Evolutionary conservation across 2,113 vertebrate genomes (phyloP).

Genomic region (Quiscalus mexicanus): DNA sequence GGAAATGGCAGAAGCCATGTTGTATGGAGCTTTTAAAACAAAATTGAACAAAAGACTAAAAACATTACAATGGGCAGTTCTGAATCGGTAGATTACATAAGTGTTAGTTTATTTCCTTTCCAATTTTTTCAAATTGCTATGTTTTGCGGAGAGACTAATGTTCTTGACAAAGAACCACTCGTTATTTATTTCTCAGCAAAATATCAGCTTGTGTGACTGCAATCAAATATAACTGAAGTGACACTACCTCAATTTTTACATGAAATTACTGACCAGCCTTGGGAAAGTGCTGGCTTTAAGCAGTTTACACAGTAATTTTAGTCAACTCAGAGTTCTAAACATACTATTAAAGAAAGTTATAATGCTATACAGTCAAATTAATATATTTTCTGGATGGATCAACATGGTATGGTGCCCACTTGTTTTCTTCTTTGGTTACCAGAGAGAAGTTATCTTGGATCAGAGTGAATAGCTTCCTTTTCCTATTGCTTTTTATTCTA

Average conservation of each 20-base stretch:
- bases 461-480: conserved; percentile 16
- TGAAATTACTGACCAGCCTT: not conserved
- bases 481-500: not conserved
- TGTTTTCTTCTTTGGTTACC: not conserved
- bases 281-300: not conserved
- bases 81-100: not conserved
- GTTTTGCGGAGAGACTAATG: not conserved
- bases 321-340: not conserved
- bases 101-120: not conserved
- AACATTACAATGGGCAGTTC: not conserved
- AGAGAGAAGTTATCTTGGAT: not conserved
- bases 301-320: not conserved
- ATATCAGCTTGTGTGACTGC: not conserved
- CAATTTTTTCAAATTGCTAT: conserved; percentile 6
- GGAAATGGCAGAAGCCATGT: conserved; percentile 22
- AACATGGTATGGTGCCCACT: not conserved
- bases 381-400: not conserved
- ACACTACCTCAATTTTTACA: not conserved
- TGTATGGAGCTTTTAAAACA: not conserved
- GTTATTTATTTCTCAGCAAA: not conserved
- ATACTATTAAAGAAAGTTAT: not conserved
- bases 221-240: not conserved
- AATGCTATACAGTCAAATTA: not conserved
- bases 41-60: conserved; percentile 21
- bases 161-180: not conserved